Evolutionary conservation across 2,113 vertebrate genomes (phyloP).

Genomic region (Neogobius melanostomus): DNA sequence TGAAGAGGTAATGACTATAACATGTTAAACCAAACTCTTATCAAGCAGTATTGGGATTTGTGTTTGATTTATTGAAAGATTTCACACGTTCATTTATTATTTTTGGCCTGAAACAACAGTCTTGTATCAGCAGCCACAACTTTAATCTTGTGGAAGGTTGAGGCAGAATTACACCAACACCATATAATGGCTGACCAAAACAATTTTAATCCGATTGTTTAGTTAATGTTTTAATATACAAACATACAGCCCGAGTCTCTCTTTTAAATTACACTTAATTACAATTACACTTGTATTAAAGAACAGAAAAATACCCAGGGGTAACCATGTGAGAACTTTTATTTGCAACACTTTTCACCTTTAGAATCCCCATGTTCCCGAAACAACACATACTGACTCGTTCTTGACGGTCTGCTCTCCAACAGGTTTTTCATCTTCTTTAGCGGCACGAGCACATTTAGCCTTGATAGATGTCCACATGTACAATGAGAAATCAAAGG

Average conservation of each 20-base stretch:
- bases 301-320: slow-evolving; percentile 13
- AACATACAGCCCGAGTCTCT: neutral
- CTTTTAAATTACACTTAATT: neutral
- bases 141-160: neutral
- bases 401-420: slow-evolving; percentile 41
- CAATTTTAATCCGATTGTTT: neutral
- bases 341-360: slow-evolving; percentile 58
- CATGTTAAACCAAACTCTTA: too few relatives aligned
- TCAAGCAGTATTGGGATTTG: too few relatives aligned
- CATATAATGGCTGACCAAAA: neutral
- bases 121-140: neutral
- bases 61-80: neutral
- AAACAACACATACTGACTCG: slow-evolving; percentile 41
- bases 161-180: neutral
- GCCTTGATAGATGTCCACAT: slow-evolving; percentile 29
- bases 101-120: neutral
- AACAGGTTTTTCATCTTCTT: slow-evolving; percentile 19
- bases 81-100: neutral
- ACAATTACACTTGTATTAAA: neutral
- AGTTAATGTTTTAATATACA: neutral
- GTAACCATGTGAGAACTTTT: slow-evolving; percentile 58
- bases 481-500: slow-evolving; percentile 52
- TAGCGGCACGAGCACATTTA: slow-evolving; percentile 32
- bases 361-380: slow-evolving; percentile 43
- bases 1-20: too few relatives aligned